Conservation (phyloP, 2,113 vertebrate species). For the Erythrocebus patas region DNA sequence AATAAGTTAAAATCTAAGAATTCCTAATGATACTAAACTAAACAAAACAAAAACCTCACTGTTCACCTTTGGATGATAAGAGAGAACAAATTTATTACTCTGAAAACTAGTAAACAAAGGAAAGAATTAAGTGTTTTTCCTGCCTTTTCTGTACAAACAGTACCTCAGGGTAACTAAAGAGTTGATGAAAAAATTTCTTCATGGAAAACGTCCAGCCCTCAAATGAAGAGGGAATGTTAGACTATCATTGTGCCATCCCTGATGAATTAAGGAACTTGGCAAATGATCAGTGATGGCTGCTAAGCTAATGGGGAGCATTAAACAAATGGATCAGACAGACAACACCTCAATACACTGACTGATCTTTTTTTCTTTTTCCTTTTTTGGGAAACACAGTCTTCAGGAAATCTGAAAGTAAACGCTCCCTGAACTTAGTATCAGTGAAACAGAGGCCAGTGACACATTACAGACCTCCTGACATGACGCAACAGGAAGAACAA, state of each 20-base stretch:
- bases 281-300: not conserved
- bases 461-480: not conserved
- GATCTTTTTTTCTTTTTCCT: not conserved
- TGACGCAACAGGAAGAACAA: not conserved
- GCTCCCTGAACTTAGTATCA: not conserved
- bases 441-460: not conserved
- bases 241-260: not conserved
- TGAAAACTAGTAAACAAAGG: slow-evolving; percentile 22
- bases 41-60: slow-evolving; percentile 12
- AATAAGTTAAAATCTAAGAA: not conserved
- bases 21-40: not conserved
- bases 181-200: not conserved
- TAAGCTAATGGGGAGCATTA: not conserved
- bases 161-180: not conserved
- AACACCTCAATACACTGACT: not conserved
- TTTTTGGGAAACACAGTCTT: no score
- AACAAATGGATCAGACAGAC: not conserved
- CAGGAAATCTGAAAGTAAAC: no score
- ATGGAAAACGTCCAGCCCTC: not conserved
- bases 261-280: not conserved
- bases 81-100: not conserved
- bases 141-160: not conserved
- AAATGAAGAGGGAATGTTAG: not conserved
- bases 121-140: not conserved
- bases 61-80: not conserved